Conservation (phyloP, 2,888 invertebrate species). For the Watsonalla binaria region DNA sequence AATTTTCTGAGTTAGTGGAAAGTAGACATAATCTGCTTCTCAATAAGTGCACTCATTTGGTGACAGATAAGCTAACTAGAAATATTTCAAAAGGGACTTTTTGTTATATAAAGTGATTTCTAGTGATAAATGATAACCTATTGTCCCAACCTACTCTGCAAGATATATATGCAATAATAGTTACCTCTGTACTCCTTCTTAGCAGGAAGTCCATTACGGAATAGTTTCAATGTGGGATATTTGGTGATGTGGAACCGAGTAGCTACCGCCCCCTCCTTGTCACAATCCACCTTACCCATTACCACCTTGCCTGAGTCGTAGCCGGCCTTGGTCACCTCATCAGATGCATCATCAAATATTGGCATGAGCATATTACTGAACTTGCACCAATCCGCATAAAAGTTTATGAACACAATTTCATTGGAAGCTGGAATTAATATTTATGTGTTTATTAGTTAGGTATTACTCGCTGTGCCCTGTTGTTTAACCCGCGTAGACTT, state of each 20-base stretch:
- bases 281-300: slow-evolving; percentile 98
- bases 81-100: no score
- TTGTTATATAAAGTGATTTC: no score
- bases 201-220: slow-evolving; percentile 92
- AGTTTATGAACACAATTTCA: slow-evolving; percentile 98
- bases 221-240: slow-evolving; percentile 98
- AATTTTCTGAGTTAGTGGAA: no score
- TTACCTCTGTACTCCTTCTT: slow-evolving; percentile 94
- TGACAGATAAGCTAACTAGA: no score
- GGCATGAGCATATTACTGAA: slow-evolving; percentile 98
- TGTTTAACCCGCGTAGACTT: no score
- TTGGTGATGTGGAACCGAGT: slow-evolving; percentile 97
- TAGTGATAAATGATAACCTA: no score
- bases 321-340: slow-evolving; percentile 87
- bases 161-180: slow-evolving; percentile 5
- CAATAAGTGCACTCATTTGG: no score
- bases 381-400: slow-evolving; percentile 99
- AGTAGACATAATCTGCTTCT: no score
- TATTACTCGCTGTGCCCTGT: no score
- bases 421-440: slow-evolving; percentile 87
- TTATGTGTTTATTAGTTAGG: slow-evolving; percentile 13
- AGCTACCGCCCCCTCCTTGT: slow-evolving; percentile 92
- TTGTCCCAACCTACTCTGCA: neutral
- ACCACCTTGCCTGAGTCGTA: slow-evolving; percentile 91
- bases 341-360: slow-evolving; percentile 97